Conservation (phyloP, 2,113 vertebrate genomes). For the Chamaea fasciata region DNA sequence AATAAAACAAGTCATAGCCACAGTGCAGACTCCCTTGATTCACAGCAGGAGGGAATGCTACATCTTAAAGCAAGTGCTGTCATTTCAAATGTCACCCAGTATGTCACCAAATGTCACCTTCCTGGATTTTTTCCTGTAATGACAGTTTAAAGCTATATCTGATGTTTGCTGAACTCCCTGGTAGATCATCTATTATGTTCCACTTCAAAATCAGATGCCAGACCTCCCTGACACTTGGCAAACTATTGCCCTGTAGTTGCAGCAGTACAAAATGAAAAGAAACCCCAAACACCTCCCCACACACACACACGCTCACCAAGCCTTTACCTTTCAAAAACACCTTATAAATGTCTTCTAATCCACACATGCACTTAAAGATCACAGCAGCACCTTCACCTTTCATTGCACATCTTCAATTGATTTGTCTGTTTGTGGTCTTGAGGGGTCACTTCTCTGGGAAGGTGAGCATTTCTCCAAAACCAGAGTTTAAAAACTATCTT, state of each 20-base stretch:
- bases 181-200: slow-evolving; percentile 43
- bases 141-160: slow-evolving; percentile 48
- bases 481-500: neutral
- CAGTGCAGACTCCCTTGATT: neutral
- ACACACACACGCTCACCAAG: neutral
- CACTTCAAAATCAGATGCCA: slow-evolving; percentile 20
- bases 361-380: neutral
- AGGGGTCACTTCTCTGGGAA: neutral
- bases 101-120: slow-evolving; percentile 61
- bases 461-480: neutral
- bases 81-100: slow-evolving; percentile 57
- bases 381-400: neutral
- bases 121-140: slow-evolving; percentile 30
- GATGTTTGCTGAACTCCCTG: slow-evolving; percentile 46
- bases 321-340: neutral
- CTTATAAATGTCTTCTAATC: neutral
- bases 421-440: neutral
- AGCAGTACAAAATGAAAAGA: neutral
- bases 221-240: slow-evolving; percentile 36
- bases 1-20: slow-evolving; percentile 24
- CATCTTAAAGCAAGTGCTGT: slow-evolving; percentile 30
- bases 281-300: neutral
- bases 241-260: neutral
- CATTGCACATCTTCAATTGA: neutral
- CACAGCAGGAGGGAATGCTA: slow-evolving; percentile 13